Base-by-base conservation (phyloP, 1,140 invertebrate species). In the Idris sp. region DNA sequence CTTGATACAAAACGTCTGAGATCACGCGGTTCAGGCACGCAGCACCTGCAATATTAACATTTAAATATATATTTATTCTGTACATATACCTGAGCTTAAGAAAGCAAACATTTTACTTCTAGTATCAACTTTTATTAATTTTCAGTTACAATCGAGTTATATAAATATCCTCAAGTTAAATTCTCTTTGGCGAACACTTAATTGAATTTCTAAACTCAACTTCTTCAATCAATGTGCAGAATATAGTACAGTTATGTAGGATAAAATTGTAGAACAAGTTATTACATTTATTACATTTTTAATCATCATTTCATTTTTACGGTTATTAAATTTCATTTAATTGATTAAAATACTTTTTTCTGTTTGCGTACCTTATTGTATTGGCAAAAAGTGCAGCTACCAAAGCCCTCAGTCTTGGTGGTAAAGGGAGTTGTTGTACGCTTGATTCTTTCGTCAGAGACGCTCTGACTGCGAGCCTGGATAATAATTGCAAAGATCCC, bases 1-100 rank as follows among this genome's bases (percentile, higher is more conserved):
- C 94, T 92, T 25, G 95, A 97, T 0, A 98, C 97, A 89, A 99
- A 99, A 33, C 96, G 94, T 48, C 97, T 90, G 16, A 99, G 87
- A 48, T 94, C 93, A 69, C 92, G 92, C 2, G 92, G 91, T 86
- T 97, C 95, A 13, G 98, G 98, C 41, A 99, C 93, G 84, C 96
- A 97, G 84, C 96, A 98, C 94, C 98, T 88, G 36, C 2, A 58
- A 26, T 25, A 4, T 25, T 13, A 1, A 25, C 16, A 26, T 10
- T 2, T 8, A 25, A 41, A 22, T 16, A 22, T 22, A 22, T 4
- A 22, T 22, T 22, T 22, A 22, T 22, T 22, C n/a, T n/a, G n/a
- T n/a, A n/a, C n/a, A n/a, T n/a, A n/a, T n/a, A n/a, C n/a, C n/a
- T n/a, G n/a, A n/a, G n/a, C n/a, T n/a, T n/a, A n/a, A n/a, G n/a